Conservation (phyloP, 2,888 invertebrate species). For the Protonemura montana region DNA sequence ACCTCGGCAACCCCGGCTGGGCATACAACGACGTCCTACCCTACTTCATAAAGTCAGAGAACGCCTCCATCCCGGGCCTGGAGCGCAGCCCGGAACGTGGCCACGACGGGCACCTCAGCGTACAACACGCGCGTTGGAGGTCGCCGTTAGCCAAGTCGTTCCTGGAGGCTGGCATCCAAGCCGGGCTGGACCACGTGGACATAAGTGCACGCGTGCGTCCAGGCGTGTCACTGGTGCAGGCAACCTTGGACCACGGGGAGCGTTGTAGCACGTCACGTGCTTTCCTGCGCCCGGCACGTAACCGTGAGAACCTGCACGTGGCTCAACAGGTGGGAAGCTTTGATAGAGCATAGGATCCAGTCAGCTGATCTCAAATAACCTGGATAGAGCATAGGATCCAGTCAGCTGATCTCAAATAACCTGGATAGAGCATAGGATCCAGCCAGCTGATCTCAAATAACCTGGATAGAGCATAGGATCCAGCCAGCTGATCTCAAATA, state of each 20-base stretch:
- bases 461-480: too few species aligned
- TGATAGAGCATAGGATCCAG: too few species aligned
- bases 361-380: too few species aligned
- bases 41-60: constrained; percentile 43
- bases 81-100: constrained; percentile 64
- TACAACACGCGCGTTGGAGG: constrained; percentile 58
- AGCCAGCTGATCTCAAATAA: too few species aligned
- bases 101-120: constrained; percentile 60
- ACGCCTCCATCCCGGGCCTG: constrained; percentile 67
- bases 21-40: constrained; percentile 48
- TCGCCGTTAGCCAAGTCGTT: constrained; percentile 62
- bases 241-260: constrained; percentile 49
- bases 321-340: too few species aligned
- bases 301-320: constrained; percentile 52
- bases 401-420: too few species aligned
- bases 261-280: constrained; percentile 51
- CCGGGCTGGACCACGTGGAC: constrained; percentile 56
- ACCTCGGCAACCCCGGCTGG: constrained; percentile 49
- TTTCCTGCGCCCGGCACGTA: constrained; percentile 50
- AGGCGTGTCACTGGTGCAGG: constrained; percentile 61
- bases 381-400: too few species aligned
- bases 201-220: constrained; percentile 55
- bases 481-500: too few species aligned
- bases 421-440: too few species aligned
- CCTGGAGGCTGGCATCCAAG: constrained; percentile 59